Evolutionary conservation across 2,797 vertebrate genomes (phyloP), one percentile per base, ranked within the genome.

Genomic region (Melanogrammus aeglefinus): DNA sequence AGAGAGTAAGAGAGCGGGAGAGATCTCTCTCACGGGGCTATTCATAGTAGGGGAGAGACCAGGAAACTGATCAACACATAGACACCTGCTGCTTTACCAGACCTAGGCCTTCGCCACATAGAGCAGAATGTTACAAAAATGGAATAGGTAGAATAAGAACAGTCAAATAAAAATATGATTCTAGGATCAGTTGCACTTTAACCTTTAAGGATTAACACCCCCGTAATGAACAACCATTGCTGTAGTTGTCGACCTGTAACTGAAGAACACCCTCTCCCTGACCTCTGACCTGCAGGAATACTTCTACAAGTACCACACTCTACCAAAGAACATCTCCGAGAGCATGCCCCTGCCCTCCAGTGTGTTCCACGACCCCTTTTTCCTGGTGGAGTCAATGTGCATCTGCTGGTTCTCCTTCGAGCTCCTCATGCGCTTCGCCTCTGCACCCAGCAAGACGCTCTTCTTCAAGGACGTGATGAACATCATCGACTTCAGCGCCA

Each of bases 381-480:
- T 97, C 76, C 57, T 96, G 69, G 95, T 96, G 88, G 96, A 97
- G 83, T 96, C 95, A 0, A 85, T 97, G 2, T 97, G 96, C 47
- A 97, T 97, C 87, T 96, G 94, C 76, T 97, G 96, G 96, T 97
- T 97, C 90, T 95, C 94, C 77, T 94, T 96, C 3, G 96, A 97
- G 91, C 92, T 97, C 13, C 9, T 95, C 63, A 93, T 97, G 77
- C 94, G 96, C 3, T 94, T 97, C 16, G 0, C 86, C 1, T 90
- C 92, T 74, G 91, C 88, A 57, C 96, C 96, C 1, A 97, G 95
- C 91, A 97, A 97, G 86, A 82, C 85, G 0, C 83, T 80, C 31
- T 97, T 97, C 89, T 97, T 97, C 90, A 96, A 96, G 88, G 95
- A 96, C 4, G 91, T 96, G 86, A 97, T 97, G 96, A 97, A 97